A percentile compares a stretch with the other conserved stretches of the same genome.
Evolutionary conservation across 2,113 vertebrate genomes (phyloP).

Genomic region (Siphamia tubifer): DNA sequence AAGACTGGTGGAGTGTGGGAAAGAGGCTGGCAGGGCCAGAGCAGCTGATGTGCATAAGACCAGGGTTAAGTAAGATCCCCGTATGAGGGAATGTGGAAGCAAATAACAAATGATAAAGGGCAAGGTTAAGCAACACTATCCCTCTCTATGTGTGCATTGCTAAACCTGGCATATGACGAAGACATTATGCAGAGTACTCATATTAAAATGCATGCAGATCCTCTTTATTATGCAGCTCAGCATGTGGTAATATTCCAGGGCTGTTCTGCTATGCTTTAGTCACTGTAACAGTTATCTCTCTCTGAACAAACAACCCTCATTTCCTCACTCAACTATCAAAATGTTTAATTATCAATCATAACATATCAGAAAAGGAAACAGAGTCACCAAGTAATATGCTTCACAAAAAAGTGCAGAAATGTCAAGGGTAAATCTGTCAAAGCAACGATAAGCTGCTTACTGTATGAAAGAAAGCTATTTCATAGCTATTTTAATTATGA

Average conservation of each 20-base stretch:
- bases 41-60: slow-evolving; percentile 40
- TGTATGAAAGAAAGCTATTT: slow-evolving; percentile 1
- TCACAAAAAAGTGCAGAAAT: neutral
- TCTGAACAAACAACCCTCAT: slow-evolving; percentile 61
- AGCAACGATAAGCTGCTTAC: neutral
- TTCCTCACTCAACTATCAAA: slow-evolving; percentile 49
- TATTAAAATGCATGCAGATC: slow-evolving; percentile 85
- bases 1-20: slow-evolving; percentile 42
- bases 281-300: slow-evolving; percentile 61
- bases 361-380: slow-evolving; percentile 38
- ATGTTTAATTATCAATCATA: slow-evolving; percentile 64
- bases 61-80: slow-evolving; percentile 50
- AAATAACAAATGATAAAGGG: slow-evolving; percentile 84
- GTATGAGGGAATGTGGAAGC: slow-evolving; percentile 83
- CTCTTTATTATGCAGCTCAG: slow-evolving; percentile 73
- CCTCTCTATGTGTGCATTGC: slow-evolving; percentile 60
- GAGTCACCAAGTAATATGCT: slow-evolving; percentile 5
- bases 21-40: slow-evolving; percentile 48
- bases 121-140: slow-evolving; percentile 76
- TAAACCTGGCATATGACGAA: slow-evolving; percentile 83
- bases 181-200: slow-evolving; percentile 85
- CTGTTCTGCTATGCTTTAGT: slow-evolving; percentile 61
- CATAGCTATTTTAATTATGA: neutral
- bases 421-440: neutral
- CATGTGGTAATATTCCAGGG: slow-evolving; percentile 67